phyloP scores from a whole-genome alignment of 1,140 invertebrate genomes.

The Calephelis nemesis region DNA sequence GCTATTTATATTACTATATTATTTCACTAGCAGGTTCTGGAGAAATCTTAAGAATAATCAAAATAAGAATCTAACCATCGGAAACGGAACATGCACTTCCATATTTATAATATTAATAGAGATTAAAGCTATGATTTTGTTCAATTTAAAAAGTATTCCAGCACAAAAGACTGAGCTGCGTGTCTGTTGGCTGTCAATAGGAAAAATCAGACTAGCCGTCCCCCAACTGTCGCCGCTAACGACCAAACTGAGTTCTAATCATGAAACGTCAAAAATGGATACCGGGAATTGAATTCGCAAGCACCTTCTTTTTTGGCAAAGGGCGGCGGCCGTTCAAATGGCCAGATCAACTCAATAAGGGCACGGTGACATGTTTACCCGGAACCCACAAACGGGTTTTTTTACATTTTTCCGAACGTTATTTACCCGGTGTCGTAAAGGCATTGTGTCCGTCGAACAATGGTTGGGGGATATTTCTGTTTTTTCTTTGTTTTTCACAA shows the following conservation, averaged over 20 bases:
- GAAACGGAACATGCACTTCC: too few relatives aligned
- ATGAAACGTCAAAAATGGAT: slow-evolving; percentile 76
- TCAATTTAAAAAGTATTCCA: not conserved
- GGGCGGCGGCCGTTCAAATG: slow-evolving; percentile 60
- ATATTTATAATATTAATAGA: too few relatives aligned
- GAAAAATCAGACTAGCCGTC: slow-evolving; percentile 46
- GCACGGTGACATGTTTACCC: slow-evolving; percentile 70
- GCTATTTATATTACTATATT: too few relatives aligned
- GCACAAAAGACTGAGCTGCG: slow-evolving; percentile 16
- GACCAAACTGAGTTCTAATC: slow-evolving; percentile 75
- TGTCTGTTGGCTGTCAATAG: slow-evolving; percentile 34
- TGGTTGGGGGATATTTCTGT: slow-evolving; percentile 57
- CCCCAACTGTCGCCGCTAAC: slow-evolving; percentile 55
- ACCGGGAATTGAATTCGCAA: slow-evolving; percentile 71
- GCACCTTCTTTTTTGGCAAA: slow-evolving; percentile 58
- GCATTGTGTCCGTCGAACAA: slow-evolving; percentile 70
- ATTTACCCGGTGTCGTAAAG: slow-evolving; percentile 74
- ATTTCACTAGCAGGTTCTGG: too few relatives aligned
- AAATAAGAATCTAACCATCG: too few relatives aligned
- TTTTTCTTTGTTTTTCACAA: slow-evolving; percentile 43
- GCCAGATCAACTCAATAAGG: slow-evolving; percentile 75
- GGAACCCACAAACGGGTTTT: slow-evolving; percentile 67
- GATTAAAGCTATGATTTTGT: too few relatives aligned
- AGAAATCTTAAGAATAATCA: too few relatives aligned
- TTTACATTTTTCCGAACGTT: slow-evolving; percentile 73